These are phyloP conservation scores for Crenichthys baileyi DNA, from an alignment of 2,797 vertebrate species.

Conservation along the genomic window DNA sequence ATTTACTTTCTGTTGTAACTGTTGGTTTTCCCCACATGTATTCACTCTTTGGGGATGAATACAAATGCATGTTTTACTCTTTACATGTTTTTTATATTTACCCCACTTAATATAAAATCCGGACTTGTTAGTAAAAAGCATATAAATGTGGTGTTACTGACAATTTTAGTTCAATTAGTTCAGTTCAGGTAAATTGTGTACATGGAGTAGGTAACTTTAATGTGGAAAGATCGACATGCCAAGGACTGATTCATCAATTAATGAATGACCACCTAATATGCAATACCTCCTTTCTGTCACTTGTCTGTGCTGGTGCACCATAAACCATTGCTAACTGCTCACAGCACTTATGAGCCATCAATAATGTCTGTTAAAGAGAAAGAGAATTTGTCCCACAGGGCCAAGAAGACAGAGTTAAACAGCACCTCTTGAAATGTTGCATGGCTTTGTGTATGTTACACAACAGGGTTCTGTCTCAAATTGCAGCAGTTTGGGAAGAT, in stretches of 20 bases:
- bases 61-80: neutral
- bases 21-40: neutral
- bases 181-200: neutral
- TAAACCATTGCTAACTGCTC: neutral
- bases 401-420: slow-evolving; percentile 16
- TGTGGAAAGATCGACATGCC: neutral
- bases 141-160: neutral
- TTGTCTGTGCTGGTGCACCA: slow-evolving; percentile 67
- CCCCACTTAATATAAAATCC: neutral
- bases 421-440: slow-evolving; percentile 20
- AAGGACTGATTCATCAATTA: neutral
- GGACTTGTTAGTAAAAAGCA: neutral
- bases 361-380: slow-evolving; percentile 43
- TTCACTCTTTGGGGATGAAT: neutral
- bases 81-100: neutral
- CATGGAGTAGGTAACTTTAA: neutral
- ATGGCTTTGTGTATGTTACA: slow-evolving; percentile 7
- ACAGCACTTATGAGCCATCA: slow-evolving; percentile 33
- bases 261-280: slow-evolving; percentile 12
- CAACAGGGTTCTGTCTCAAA: neutral
- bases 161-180: neutral
- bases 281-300: slow-evolving; percentile 58
- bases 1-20: no score
- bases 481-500: neutral
- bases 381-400: slow-evolving; percentile 29